Conservation (phyloP, 2,888 invertebrate species). For the Dorcus hopei region DNA sequence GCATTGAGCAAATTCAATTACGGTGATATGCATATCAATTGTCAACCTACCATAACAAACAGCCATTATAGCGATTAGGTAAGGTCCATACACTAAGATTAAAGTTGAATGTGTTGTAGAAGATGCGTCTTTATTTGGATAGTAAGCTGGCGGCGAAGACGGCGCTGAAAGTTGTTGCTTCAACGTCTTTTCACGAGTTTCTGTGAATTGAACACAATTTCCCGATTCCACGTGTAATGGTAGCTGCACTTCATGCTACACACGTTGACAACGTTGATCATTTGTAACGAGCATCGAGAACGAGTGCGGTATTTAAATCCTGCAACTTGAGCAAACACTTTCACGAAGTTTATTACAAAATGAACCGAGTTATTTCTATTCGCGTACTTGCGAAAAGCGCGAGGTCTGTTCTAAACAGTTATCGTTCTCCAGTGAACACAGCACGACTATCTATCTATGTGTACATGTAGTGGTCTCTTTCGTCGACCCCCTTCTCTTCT, state of each 20-base stretch:
- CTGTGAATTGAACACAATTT: constrained; percentile 89
- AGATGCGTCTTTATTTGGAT: too few relatives aligned
- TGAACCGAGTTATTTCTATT: not conserved
- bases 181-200: constrained; percentile 92
- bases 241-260: constrained; percentile 73
- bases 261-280: constrained; percentile 39
- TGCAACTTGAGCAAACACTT: constrained; percentile 13
- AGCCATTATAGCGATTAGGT: constrained; percentile 37
- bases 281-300: constrained; percentile 45
- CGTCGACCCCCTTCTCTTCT: not conserved
- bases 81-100: constrained; percentile 19
- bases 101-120: constrained; percentile 10
- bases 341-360: constrained; percentile 4
- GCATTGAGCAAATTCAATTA: too few relatives aligned
- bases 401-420: not conserved
- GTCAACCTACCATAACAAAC: constrained; percentile 46
- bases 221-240: constrained; percentile 89
- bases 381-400: not conserved
- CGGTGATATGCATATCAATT: not conserved
- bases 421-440: not conserved
- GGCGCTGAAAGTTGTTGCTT: constrained; percentile 36
- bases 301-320: constrained; percentile 5
- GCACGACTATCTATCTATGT: not conserved
- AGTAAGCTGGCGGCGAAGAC: too few relatives aligned
- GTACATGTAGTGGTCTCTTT: not conserved